Evolutionary conservation across 53 echinoderm and acorn worm genomes (phyloP).

Genomic region (Actinopyga echinites): DNA sequence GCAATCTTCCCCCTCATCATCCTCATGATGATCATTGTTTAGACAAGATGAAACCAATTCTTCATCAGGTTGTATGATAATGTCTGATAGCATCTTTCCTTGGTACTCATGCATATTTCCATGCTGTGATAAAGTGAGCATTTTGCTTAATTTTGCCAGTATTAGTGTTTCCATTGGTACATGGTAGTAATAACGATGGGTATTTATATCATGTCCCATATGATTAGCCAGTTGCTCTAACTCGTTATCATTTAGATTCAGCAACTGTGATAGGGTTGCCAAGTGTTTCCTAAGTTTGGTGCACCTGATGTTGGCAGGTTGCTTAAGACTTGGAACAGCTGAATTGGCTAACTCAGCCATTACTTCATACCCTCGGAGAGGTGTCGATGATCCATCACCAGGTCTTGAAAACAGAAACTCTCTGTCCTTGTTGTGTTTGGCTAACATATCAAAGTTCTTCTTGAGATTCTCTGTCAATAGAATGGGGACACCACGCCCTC

Average conservation of each 20-base stretch:
- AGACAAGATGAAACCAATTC: not conserved
- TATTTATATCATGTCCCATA: constrained; percentile 54
- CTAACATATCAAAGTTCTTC: constrained; percentile 28
- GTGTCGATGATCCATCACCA: not conserved
- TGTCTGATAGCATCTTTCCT: constrained; percentile 44
- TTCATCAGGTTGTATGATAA: not conserved
- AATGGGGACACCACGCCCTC: constrained; percentile 30
- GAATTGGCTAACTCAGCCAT: constrained; percentile 11
- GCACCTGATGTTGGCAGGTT: constrained; percentile 49
- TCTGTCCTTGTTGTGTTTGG: constrained; percentile 2
- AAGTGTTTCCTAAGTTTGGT: constrained; percentile 64
- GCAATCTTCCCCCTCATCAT: not conserved
- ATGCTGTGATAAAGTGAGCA: constrained; percentile 23
- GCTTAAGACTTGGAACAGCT: constrained; percentile 7
- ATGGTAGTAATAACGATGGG: constrained; percentile 59
- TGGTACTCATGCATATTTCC: constrained; percentile 11
- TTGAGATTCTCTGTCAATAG: not conserved
- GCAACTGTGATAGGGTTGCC: constrained; percentile 47
- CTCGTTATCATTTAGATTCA: constrained; percentile 52
- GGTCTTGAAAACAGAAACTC: constrained; percentile 40
- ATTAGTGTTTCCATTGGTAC: constrained; percentile 42
- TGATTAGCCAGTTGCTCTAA: constrained; percentile 61
- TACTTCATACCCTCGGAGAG: not conserved
- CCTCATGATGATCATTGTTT: not conserved
- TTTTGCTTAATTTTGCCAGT: constrained; percentile 63